Evolutionary conservation across 1,140 invertebrate genomes (phyloP).

Genomic region (Prorops nasuta): DNA sequence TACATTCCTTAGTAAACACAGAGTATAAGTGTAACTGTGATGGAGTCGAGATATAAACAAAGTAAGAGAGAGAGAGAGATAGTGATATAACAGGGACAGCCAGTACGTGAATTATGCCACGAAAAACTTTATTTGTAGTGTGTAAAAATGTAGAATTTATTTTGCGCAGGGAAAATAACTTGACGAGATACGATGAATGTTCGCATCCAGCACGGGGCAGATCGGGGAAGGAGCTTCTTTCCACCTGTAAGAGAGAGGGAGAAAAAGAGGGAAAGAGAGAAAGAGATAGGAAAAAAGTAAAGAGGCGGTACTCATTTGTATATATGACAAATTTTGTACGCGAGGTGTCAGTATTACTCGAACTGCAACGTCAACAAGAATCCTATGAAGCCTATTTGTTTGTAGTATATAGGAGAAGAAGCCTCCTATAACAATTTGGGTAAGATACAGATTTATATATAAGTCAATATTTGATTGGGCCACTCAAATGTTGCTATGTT

Average conservation of each 20-base stretch:
- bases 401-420: conserved; percentile 1
- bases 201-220: conserved; percentile 15
- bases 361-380: conserved; percentile 14
- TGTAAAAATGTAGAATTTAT: conserved; percentile 41
- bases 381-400: conserved; percentile 10
- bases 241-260: conserved; percentile 21
- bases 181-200: conserved; percentile 18
- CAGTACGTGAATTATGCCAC: conserved; percentile 23
- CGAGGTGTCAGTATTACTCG: conserved; percentile 10
- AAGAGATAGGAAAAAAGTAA: too few relatives aligned
- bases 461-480: conserved; percentile 20
- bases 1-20: conserved; percentile 29
- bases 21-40: conserved; percentile 41
- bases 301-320: conserved; percentile 22
- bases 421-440: conserved; percentile 20
- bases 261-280: too few relatives aligned
- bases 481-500: conserved; percentile 14
- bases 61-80: too few relatives aligned
- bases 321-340: conserved; percentile 8
- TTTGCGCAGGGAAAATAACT: conserved; percentile 44
- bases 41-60: too few relatives aligned
- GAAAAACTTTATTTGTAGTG: conserved; percentile 15
- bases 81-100: conserved; percentile 19
- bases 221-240: conserved; percentile 25
- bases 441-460: conserved; percentile 30